Conservation (phyloP, 2,113 vertebrate species). For the Penelope pileata region DNA sequence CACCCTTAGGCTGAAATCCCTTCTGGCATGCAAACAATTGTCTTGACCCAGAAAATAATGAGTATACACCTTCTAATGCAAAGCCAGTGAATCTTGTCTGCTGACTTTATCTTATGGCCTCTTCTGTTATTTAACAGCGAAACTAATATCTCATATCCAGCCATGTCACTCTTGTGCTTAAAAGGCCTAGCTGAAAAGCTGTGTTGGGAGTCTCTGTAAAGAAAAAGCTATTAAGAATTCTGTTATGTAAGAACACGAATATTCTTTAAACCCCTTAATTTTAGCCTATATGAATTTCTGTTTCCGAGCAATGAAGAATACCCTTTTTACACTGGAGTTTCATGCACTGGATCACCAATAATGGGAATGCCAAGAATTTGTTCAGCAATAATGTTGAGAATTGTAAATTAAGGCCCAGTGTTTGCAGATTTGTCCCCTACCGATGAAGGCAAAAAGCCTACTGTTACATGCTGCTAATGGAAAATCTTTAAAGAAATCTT, state of each 20-base stretch:
- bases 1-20: constrained; percentile 1
- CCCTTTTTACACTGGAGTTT: neutral
- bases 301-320: neutral
- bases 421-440: neutral
- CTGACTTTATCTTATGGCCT: neutral
- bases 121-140: neutral
- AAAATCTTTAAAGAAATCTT: neutral
- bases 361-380: neutral
- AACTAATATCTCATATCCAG: neutral
- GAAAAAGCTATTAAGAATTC: neutral
- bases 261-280: neutral
- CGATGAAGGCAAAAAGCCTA: neutral
- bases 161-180: neutral
- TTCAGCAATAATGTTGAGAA: neutral
- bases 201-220: neutral
- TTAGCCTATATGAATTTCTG: neutral
- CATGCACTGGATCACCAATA: neutral
- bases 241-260: neutral
- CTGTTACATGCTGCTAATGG: neutral
- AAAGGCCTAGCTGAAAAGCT: neutral
- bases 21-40: neutral
- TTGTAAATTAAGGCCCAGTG: neutral
- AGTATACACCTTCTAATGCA: neutral
- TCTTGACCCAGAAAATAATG: neutral
- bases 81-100: neutral